These are phyloP conservation scores for Helarctos malayanus DNA, from an alignment of 2,797 vertebrate species.

Conservation along the genomic window DNA sequence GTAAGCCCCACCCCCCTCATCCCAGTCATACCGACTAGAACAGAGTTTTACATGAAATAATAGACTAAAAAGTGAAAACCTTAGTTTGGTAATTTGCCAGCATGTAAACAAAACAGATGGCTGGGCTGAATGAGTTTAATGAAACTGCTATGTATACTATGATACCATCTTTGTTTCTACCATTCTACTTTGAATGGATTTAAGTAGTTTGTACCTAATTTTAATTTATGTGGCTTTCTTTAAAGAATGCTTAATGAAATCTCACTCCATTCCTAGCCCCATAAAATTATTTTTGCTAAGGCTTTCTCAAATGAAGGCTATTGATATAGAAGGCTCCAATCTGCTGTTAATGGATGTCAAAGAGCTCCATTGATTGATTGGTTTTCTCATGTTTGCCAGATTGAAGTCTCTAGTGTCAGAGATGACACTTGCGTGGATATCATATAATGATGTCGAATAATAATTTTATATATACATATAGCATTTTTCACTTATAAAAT, in stretches of 20 bases:
- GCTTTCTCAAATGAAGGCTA: background rate
- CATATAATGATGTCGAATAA: background rate
- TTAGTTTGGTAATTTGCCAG: background rate
- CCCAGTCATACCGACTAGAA: background rate
- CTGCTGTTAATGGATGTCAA: background rate
- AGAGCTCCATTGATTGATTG: too few relatives aligned
- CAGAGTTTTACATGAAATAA: conserved; percentile 7
- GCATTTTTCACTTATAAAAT: background rate
- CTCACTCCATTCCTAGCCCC: background rate
- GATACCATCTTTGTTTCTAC: background rate
- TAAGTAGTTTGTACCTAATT: conserved; percentile 23
- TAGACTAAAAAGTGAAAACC: background rate
- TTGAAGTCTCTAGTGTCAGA: background rate
- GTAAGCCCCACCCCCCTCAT: background rate
- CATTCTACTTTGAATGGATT: background rate
- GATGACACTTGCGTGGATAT: background rate
- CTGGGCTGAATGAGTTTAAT: background rate
- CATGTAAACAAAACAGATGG: background rate
- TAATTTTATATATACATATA: background rate
- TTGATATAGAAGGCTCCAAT: background rate
- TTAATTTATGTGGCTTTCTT: conserved; percentile 1
- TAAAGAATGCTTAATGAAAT: background rate
- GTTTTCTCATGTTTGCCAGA: background rate
- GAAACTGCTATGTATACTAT: background rate
- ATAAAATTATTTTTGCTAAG: background rate